phyloP scores from a whole-genome alignment of 2,113 vertebrate genomes.

The Emberiza fucata region DNA sequence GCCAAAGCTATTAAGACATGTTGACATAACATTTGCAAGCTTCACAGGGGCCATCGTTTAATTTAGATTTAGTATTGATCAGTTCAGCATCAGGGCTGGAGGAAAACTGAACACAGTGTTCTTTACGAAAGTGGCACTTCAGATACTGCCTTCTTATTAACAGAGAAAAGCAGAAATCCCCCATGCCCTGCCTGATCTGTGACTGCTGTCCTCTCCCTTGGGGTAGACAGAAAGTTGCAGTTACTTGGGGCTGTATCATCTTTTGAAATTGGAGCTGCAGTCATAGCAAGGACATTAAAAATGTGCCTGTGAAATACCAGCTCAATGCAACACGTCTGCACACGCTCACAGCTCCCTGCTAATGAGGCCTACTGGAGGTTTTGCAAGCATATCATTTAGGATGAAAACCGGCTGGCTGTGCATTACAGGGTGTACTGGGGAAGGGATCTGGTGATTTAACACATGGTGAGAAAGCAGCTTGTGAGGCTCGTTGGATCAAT shows the following conservation, averaged over 20 bases:
- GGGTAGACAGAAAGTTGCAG: background rate
- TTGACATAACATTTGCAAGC: constrained; percentile 80
- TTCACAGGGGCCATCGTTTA: constrained; percentile 69
- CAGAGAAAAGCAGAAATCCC: constrained; percentile 53
- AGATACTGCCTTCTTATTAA: constrained; percentile 66
- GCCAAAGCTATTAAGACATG: constrained; percentile 72
- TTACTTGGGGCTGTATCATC: constrained; percentile 16
- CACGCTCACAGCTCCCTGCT: background rate
- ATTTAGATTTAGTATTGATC: constrained; percentile 81
- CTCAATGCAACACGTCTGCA: background rate
- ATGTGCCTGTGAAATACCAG: background rate
- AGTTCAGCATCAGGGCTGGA: constrained; percentile 51
- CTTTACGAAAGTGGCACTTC: constrained; percentile 61
- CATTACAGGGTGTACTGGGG: background rate
- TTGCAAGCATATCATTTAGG: background rate
- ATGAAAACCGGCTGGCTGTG: background rate
- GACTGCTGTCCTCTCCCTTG: background rate
- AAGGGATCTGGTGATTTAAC: background rate
- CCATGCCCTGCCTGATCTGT: constrained; percentile 15
- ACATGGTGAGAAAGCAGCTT: background rate
- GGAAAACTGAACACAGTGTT: constrained; percentile 67
- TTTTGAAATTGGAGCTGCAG: background rate
- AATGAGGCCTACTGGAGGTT: constrained; percentile 27
- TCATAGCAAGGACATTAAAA: background rate
- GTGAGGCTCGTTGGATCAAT: background rate